Percentiles rank a stretch among this genome's conserved stretches.
Conservation (phyloP, 2,797 vertebrate species). For the Catamblyrhynchus diadema region DNA sequence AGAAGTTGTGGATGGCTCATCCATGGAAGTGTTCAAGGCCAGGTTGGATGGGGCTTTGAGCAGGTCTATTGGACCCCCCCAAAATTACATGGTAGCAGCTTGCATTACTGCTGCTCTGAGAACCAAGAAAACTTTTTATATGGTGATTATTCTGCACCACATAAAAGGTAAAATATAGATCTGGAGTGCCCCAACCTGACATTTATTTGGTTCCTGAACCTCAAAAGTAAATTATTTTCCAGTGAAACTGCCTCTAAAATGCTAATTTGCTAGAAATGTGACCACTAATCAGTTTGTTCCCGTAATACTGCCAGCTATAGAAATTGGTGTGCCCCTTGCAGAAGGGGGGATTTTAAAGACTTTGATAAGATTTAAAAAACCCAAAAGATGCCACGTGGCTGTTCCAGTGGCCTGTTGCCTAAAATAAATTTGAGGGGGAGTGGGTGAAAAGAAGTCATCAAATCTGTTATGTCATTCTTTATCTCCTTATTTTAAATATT, state of each 20-base stretch:
- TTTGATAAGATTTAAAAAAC: not conserved
- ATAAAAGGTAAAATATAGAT: not conserved
- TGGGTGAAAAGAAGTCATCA: not conserved
- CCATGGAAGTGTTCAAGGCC: not conserved
- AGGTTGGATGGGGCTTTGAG: not conserved
- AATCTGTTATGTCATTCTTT: not conserved
- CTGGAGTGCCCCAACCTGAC: not conserved
- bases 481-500: not conserved
- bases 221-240: constrained; percentile 39
- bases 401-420: not conserved
- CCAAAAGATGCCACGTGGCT: not conserved
- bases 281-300: not conserved
- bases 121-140: not conserved
- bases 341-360: not conserved
- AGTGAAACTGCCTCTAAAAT: not conserved
- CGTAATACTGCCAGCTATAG: not conserved
- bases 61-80: not conserved
- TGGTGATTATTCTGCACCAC: not conserved
- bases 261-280: constrained; percentile 18
- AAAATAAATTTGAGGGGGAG: not conserved
- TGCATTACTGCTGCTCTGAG: not conserved
- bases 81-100: not conserved
- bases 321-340: not conserved
- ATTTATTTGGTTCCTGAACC: not conserved
- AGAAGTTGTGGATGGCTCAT: not conserved